Evolutionary conservation across 2,113 vertebrate genomes (phyloP), one percentile per base, ranked within the genome.

Genomic region (Orthochromis indermauri): DNA sequence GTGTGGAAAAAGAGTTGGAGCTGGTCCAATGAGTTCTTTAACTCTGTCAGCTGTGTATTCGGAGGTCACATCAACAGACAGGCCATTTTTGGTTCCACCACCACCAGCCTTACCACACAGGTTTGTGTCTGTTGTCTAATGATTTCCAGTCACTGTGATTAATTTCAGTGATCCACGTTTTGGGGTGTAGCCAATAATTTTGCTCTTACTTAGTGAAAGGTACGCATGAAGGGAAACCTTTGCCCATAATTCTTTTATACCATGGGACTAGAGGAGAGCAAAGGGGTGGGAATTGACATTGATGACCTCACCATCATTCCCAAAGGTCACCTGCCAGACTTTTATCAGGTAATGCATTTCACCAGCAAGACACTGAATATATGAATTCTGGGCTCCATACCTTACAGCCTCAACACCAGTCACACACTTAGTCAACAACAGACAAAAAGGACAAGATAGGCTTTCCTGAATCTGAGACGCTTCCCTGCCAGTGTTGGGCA

Each of bases 251-350:
- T 66, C 37, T 92, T 66, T 83, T 96, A 97, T 59, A 95, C 94
- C 7, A 96, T 96, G 95, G 95, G 96, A 83, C 33, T 97, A 86
- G 95, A 96, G 85, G 94, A 95, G 21, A 86, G 14, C 55, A 19
- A 31, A 4, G 93, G 88, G 47, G 55, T 59, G 2, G 96, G 96
- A 26, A 76, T 96, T 78, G 85, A 95, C 8, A 13, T 93, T 2
- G 93, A 96, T 2, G 96, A 96, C 28, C 86, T 96, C 42, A 28
- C 21, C 80, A 96, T 24, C 78, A 93, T 96, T 76, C 59, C 96
- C 26, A 91, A 92, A 45, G 93, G 90, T 8, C 91, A 94, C 14
- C 5, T 93, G 26, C 84, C 86, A n/a, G 54, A 92, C 59, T 3
- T 6, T 37, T 91, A 94, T 81, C 89, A 90, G 92, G 92, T 94